These are phyloP conservation scores for Luperina nickerlii DNA, from an alignment of 2,888 invertebrate genomes.

Conservation along the genomic window DNA sequence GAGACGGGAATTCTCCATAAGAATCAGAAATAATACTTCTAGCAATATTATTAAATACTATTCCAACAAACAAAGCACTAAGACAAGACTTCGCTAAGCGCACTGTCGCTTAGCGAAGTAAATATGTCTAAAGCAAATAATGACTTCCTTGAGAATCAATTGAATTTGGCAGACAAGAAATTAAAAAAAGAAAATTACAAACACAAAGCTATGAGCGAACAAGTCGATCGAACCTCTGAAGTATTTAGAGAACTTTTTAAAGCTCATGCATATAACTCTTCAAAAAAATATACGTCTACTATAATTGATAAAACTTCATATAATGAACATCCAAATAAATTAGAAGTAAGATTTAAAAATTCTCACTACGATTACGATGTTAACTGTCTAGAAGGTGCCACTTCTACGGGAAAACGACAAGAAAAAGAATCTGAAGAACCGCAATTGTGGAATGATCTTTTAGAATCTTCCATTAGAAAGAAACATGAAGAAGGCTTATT, in stretches of 20 bases:
- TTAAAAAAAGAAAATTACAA: not conserved
- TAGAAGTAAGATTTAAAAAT: not conserved
- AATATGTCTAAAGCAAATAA: too few relatives aligned
- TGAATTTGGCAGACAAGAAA: not conserved
- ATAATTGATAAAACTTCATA: not conserved
- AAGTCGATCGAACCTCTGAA: conserved; percentile 7
- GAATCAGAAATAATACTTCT: conserved; percentile 1
- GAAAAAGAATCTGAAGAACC: not conserved
- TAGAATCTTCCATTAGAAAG: not conserved
- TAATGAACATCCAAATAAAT: not conserved
- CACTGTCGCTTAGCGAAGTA: too few relatives aligned
- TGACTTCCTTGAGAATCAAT: not conserved
- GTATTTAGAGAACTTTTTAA: conserved; percentile 8
- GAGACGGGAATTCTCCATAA: conserved; percentile 7
- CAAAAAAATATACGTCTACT: conserved; percentile 2
- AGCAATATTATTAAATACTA: not conserved
- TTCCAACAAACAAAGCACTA: not conserved
- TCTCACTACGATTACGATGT: not conserved
- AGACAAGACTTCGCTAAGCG: too few relatives aligned
- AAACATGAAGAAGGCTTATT: conserved; percentile 8
- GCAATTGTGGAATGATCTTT: not conserved
- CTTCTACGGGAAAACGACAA: not conserved
- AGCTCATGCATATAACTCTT: not conserved
- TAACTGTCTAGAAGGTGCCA: not conserved
- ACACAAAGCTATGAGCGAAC: conserved; percentile 1